Conservation (phyloP, 1,140 invertebrate species). For the Delia radicum region DNA sequence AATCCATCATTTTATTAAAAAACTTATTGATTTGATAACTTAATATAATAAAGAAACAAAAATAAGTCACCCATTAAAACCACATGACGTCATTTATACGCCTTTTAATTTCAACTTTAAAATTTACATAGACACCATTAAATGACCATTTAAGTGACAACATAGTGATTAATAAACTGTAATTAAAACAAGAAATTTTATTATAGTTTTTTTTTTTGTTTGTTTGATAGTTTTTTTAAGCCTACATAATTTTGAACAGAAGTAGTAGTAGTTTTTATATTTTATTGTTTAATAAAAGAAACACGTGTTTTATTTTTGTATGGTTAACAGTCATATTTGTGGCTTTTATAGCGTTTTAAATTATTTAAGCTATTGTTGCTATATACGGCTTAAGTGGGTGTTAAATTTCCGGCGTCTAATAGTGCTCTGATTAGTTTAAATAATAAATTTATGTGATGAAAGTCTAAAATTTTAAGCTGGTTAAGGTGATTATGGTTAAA, state of each 20-base stretch:
- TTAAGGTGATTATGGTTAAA: not conserved
- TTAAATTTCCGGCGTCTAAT: conserved; percentile 16
- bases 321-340: no score
- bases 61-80: not conserved
- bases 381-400: not conserved
- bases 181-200: not conserved
- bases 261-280: conserved; percentile 5
- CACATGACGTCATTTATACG: not conserved
- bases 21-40: not conserved
- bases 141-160: not conserved
- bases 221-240: not conserved
- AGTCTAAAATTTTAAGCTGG: not conserved
- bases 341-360: not conserved
- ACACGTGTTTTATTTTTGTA: not conserved
- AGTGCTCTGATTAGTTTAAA: not conserved
- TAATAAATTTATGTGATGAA: not conserved
- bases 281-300: not conserved
- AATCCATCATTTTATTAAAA: no score
- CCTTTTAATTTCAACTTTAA: not conserved
- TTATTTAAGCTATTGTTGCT: not conserved
- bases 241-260: not conserved
- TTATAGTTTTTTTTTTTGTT: not conserved
- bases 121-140: not conserved
- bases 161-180: not conserved
- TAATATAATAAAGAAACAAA: not conserved